Conservation (phyloP, 1,140 invertebrate species). For the Eurosta solidaginis region DNA sequence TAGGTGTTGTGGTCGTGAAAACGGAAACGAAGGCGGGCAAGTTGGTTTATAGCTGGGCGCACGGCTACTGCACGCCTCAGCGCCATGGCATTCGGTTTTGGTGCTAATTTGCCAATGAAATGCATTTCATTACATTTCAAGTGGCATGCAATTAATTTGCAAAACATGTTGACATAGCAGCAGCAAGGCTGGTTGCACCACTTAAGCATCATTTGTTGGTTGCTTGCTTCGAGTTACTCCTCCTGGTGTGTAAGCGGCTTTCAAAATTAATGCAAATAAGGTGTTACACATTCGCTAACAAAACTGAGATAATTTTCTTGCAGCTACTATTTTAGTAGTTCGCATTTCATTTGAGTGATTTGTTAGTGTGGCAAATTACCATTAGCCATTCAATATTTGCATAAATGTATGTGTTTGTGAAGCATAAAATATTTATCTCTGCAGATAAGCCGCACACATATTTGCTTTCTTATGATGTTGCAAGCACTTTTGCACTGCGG, state of each 20-base stretch:
- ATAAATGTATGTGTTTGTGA: not conserved
- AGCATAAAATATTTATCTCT: slow-evolving; percentile 7
- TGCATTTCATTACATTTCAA: slow-evolving; percentile 11
- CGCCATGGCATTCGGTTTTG: not conserved
- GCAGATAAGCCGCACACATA: not conserved
- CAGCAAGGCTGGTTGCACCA: not conserved
- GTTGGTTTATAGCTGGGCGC: not conserved
- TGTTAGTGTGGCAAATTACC: slow-evolving; percentile 15
- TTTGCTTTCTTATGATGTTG: no score
- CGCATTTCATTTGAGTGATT: slow-evolving; percentile 5
- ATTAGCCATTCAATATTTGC: not conserved
- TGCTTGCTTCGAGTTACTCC: not conserved
- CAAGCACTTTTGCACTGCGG: no score
- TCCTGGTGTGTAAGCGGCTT: not conserved
- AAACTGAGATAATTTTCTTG: not conserved
- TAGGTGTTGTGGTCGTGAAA: not conserved
- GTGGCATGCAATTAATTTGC: slow-evolving; percentile 19
- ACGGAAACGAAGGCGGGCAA: not conserved
- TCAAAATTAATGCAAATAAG: not conserved
- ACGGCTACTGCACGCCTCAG: not conserved
- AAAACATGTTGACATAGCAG: not conserved
- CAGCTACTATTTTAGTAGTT: not conserved
- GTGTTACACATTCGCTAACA: not conserved
- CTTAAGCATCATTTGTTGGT: not conserved
- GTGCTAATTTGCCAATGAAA: slow-evolving; percentile 28